Evolutionary conservation across 2,113 vertebrate genomes (phyloP), one percentile per base, ranked within the genome.

Genomic region (Aix galericulata): DNA sequence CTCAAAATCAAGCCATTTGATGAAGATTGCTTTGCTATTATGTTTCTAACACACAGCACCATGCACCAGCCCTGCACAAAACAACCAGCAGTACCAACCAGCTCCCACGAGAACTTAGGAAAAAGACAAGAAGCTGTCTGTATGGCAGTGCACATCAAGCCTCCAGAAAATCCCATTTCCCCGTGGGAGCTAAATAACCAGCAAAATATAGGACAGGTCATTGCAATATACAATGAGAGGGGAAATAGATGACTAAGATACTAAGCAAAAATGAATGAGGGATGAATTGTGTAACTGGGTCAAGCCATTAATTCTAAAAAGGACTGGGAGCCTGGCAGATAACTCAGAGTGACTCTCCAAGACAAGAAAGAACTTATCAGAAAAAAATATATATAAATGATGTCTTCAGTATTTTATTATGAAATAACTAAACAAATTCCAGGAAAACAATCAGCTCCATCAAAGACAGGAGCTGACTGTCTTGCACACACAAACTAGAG

Each of bases 221-320:
- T 88, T 93, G 81, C 2, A 3, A 78, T 48, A 75, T 18, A 60
- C 64, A 94, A 2, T 88, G 68, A 94, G 52, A 86, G 36, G 18
- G 34, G 42, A 94, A 93, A 90, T 60, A 88, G 78, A 91, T 48
- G 9, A 68, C 60, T 69, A 90, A 52, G 48, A 74, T 78, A 63
- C 26, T 38, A 52, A 55, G 42, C 46, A 78, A 93, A 93, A 94
- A 75, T 7, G 1, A 75, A 46, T 29, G 52, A 94, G 29, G 34
- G 74, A 94, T 81, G 29, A 86, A 77, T 42, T 74, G 72, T 48
- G 17, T 52, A 88, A 89, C 64, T 75, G 72, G 68, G 88, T 78
- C 91, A 93, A 86, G 75, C 23, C 48, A 64, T 91, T 84, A 85
- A 55, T 88, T 94, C 73, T 56, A 60, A 94, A 88, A 86, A 86